Evolutionary conservation across 2,113 vertebrate species (phyloP), one percentile per base, ranked within the genome.

Genomic region (Phalacrocorax pelagicus): DNA sequence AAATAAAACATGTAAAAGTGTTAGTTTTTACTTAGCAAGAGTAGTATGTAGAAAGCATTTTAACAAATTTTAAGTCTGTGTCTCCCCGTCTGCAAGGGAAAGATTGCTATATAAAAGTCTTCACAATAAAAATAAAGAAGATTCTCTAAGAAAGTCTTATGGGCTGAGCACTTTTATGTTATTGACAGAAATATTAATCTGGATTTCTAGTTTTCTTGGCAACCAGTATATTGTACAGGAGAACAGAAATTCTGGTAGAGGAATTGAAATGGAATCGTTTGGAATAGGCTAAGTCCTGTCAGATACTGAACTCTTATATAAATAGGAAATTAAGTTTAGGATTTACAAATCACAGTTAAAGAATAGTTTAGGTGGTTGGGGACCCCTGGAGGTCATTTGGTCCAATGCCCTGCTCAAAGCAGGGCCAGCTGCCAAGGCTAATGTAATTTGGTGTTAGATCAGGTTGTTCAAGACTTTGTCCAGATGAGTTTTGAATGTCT

Each of bases 131-230:
- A 32, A 14, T 77, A 26, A 69, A 58, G 47, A 30, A 71, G 11
- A 24, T 86, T 85, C 34, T 70, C 23, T 73, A 63, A 42, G 51
- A 49, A 79, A 38, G 44, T 67, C 29, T 80, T 72, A 38, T 0
- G 5, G 12, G 11, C 58, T 12, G 29, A 73, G 40, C 3, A 42
- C 29, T 81, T 93, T 26, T 24, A 54, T 82, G 26, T 62, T 85
- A 59, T 32, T 62, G 58, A 36, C 30, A 38, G 34, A 91, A 81
- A 47, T 71, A 78, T 47, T 89, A 80, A 32, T 61, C n/a, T 82
- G 38, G 12, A 40, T 91, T 89, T 91, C 30, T 94, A n/a, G 21
- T 89, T 93, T 94, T 77, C 66, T 95, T 89, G 86, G 51, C 78
- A 87, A 63, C 46, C 38, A 36, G 38, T 46, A 12, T 66, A n/a